A percentile compares a stretch with the other conserved stretches of the same genome.
Evolutionary conservation across 2,113 vertebrate species (phyloP).

Genomic region (Chaetops frenatus): DNA sequence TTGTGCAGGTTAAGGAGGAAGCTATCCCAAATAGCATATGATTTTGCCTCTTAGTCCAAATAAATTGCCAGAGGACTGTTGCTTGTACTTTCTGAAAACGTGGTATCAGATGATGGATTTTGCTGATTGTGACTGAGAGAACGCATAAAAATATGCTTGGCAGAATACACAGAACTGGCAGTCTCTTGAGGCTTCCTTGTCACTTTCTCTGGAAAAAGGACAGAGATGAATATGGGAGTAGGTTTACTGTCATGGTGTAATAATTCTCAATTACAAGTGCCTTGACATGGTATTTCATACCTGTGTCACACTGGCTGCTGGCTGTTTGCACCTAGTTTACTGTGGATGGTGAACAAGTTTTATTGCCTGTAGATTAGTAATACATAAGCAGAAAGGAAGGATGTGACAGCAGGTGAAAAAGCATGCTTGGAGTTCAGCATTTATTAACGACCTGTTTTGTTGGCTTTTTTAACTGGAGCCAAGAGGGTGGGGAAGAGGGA

Average conservation of each 20-base stretch:
- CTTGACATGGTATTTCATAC: constrained; percentile 15
- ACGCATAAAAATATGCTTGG: constrained; percentile 5
- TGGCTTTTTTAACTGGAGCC: not conserved
- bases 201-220: not conserved
- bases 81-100: constrained; percentile 27
- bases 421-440: not conserved
- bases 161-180: not conserved
- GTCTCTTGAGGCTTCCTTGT: constrained; percentile 18
- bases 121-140: constrained; percentile 1
- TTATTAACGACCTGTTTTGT: not conserved
- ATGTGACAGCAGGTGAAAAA: not conserved
- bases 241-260: constrained; percentile 4
- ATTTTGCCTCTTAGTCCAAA: constrained; percentile 33
- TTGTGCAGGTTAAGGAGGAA: constrained; percentile 16
- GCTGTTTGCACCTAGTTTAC: not conserved
- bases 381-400: not conserved
- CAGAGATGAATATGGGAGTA: constrained; percentile 33
- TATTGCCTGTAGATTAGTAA: not conserved
- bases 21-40: constrained; percentile 22
- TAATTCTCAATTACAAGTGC: constrained; percentile 49
- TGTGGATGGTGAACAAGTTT: not conserved
- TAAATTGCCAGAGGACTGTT: constrained; percentile 46
- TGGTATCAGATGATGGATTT: not conserved
- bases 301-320: not conserved
- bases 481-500: not conserved